These are phyloP conservation scores for Cossypha polioptera DNA, from an alignment of 2,797 vertebrate species.

Conservation along the genomic window DNA sequence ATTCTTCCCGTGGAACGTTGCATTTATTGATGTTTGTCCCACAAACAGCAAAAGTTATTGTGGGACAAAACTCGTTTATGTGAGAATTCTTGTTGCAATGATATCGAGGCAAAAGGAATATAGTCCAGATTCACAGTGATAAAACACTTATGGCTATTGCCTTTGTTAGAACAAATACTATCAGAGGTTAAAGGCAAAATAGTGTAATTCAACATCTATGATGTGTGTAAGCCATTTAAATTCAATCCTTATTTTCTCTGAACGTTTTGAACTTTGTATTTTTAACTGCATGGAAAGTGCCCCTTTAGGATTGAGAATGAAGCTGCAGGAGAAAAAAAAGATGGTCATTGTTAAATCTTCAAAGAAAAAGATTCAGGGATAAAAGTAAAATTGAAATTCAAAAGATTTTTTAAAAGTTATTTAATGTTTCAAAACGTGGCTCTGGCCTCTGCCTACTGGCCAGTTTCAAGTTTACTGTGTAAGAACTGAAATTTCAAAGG, in stretches of 20 bases:
- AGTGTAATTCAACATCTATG: not conserved
- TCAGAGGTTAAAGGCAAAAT: not conserved
- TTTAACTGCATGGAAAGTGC: not conserved
- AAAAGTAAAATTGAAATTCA: slow-evolving; percentile 41
- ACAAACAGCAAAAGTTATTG: slow-evolving; percentile 1
- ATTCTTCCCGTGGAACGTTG: not conserved
- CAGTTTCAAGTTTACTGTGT: not conserved
- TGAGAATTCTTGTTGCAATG: not conserved
- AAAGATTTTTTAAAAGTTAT: not conserved
- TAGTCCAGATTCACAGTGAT: not conserved
- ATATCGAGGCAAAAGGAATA: slow-evolving; percentile 10
- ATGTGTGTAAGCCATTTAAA: not conserved
- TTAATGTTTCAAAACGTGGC: slow-evolving; percentile 31
- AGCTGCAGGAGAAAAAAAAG: not conserved
- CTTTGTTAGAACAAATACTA: slow-evolving; percentile 25
- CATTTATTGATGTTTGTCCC: not conserved
- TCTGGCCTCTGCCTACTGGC: not conserved
- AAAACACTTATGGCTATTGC: not conserved
- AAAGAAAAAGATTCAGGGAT: slow-evolving; percentile 37
- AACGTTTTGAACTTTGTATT: not conserved
- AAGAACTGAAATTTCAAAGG: not conserved
- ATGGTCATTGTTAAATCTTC: slow-evolving; percentile 16
- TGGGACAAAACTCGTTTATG: not conserved
- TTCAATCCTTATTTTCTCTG: not conserved
- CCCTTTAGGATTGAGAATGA: not conserved